A percentile compares a stretch with the other conserved stretches of the same genome.
These are phyloP conservation scores for Drosophila novamexicana DNA, from an alignment of 1,140 invertebrate species.

Conservation along the genomic window DNA sequence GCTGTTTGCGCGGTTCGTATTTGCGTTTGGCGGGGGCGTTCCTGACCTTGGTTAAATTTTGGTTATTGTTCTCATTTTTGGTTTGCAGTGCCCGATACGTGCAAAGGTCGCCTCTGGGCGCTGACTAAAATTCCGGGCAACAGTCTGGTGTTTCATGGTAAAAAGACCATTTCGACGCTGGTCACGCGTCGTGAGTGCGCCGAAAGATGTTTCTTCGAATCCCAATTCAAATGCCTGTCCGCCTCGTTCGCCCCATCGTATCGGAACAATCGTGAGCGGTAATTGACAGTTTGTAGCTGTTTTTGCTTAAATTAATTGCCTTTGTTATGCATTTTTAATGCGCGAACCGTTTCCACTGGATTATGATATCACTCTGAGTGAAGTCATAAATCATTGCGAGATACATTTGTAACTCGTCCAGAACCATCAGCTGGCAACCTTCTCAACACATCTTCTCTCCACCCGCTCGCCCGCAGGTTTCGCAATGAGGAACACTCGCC, in stretches of 20 bases:
- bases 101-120: constrained; percentile 84
- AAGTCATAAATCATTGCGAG: constrained; percentile 53
- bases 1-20: constrained; percentile 81
- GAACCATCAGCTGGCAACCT: background rate
- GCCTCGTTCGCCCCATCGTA: constrained; percentile 84
- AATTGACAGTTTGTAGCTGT: constrained; percentile 66
- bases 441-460: background rate
- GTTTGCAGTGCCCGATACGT: constrained; percentile 77
- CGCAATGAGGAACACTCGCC: constrained; percentile 33
- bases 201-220: constrained; percentile 85
- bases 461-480: constrained; percentile 29
- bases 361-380: constrained; percentile 65
- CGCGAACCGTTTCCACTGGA: constrained; percentile 48
- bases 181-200: constrained; percentile 85
- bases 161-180: constrained; percentile 84
- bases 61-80: background rate
- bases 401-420: background rate
- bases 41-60: constrained; percentile 27
- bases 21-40: constrained; percentile 28
- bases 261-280: constrained; percentile 78
- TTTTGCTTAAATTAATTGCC: constrained; percentile 65
- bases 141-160: constrained; percentile 85
- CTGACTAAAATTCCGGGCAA: constrained; percentile 85
- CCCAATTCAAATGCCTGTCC: constrained; percentile 84
- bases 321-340: constrained; percentile 67